A percentile compares a stretch with the other conserved stretches of the same genome.
phyloP scores from a whole-genome alignment of 2,113 vertebrate genomes.

The Grammomys surdaster region DNA sequence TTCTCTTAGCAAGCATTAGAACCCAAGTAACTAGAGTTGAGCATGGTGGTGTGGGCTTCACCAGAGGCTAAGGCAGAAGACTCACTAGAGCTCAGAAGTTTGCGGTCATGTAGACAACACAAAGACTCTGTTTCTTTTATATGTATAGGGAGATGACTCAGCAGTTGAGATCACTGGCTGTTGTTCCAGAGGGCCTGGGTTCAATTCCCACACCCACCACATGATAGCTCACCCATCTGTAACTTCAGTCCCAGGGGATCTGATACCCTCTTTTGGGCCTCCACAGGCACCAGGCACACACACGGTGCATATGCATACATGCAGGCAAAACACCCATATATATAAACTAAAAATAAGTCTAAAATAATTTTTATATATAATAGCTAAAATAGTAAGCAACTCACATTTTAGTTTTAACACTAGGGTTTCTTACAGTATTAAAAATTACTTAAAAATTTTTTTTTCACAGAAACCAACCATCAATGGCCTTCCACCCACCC shows the following conservation, averaged over 20 bases:
- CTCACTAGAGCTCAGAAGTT: not conserved
- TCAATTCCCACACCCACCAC: not conserved
- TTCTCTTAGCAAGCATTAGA: not conserved
- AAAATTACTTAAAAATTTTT: constrained; percentile 18
- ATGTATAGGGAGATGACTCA: not conserved
- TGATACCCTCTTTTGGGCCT: not conserved
- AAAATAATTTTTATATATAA: not conserved
- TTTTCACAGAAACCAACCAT: constrained; percentile 94
- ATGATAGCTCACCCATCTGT: not conserved
- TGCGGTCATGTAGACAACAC: not conserved
- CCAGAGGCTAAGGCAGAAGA: not conserved
- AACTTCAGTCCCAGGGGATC: not conserved
- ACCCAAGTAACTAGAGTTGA: not conserved
- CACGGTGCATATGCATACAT: not conserved
- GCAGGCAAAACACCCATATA: not conserved
- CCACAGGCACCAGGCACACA: not conserved
- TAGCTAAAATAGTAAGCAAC: constrained; percentile 49
- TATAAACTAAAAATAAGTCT: not conserved
- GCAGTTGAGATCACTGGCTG: not conserved
- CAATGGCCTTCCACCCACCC: constrained; percentile 98
- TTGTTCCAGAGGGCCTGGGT: not conserved
- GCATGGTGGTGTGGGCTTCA: not conserved
- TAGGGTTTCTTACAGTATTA: constrained; percentile 27
- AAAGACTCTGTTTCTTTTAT: no score
- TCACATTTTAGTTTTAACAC: not conserved